phyloP scores from a whole-genome alignment of 2,113 vertebrate genomes.

The Artemisiospiza belli region DNA sequence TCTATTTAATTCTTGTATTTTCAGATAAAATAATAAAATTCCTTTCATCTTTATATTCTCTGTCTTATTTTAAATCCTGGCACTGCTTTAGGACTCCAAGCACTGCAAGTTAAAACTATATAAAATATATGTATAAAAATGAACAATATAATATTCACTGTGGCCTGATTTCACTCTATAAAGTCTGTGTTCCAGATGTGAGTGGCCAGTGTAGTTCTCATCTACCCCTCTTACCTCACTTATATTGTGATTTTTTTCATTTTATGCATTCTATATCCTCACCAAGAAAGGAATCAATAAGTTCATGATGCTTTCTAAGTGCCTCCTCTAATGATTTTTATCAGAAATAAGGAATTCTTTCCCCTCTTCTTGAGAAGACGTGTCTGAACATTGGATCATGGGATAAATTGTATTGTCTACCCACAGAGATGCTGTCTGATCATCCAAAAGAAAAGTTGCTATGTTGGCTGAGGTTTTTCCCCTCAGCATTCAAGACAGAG shows the following conservation, averaged over 20 bases:
- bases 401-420: neutral
- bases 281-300: neutral
- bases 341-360: neutral
- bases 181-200: constrained; percentile 46
- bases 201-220: neutral
- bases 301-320: neutral
- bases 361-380: neutral
- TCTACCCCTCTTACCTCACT: neutral
- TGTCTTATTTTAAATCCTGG: neutral
- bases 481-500: neutral
- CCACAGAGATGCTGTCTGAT: neutral
- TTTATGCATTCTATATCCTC: neutral
- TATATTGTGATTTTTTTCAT: neutral
- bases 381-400: neutral
- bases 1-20: neutral
- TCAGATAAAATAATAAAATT: neutral
- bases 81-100: neutral
- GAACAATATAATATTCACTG: neutral
- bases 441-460: neutral
- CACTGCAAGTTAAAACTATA: neutral
- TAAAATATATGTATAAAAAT: neutral
- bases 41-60: neutral
- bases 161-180: neutral
- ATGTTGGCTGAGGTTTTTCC: neutral
- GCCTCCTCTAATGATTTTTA: neutral